Evolutionary conservation across 2,797 vertebrate species (phyloP).

Genomic region (Molothrus aeneus): DNA sequence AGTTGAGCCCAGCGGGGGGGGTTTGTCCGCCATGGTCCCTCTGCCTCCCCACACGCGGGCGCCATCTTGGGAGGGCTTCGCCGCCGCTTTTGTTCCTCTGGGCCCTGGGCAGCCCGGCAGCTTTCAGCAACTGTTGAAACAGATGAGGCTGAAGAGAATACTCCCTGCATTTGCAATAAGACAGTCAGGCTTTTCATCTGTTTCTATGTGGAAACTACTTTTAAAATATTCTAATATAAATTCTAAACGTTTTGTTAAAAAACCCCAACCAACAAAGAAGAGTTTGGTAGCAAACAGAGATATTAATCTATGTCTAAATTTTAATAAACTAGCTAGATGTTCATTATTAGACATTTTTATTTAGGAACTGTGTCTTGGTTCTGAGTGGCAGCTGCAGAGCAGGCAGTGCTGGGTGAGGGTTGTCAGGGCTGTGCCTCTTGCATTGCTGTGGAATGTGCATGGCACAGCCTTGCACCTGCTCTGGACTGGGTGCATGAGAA

Average conservation of each 20-base stretch:
- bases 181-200: not conserved
- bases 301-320: not conserved
- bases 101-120: fast-evolving
- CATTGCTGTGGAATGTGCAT: not conserved
- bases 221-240: not conserved
- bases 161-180: not conserved
- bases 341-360: not conserved
- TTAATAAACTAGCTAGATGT: not conserved
- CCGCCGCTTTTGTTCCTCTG: fast-evolving
- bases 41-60: not conserved
- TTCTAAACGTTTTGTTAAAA: not conserved
- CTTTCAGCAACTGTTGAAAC: not conserved
- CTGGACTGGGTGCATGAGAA: not conserved
- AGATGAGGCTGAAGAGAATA: not conserved
- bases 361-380: not conserved
- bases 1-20: fast-evolving
- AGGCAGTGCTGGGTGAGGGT: not conserved
- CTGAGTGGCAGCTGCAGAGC: not conserved
- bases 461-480: not conserved
- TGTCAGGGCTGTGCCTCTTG: not conserved
- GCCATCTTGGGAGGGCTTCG: not conserved
- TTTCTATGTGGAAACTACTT: not conserved
- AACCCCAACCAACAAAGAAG: not conserved
- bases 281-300: not conserved
- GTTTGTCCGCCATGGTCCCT: fast-evolving